These are phyloP conservation scores for Encarsia formosa DNA, from an alignment of 2,888 invertebrate genomes.

Conservation along the genomic window DNA sequence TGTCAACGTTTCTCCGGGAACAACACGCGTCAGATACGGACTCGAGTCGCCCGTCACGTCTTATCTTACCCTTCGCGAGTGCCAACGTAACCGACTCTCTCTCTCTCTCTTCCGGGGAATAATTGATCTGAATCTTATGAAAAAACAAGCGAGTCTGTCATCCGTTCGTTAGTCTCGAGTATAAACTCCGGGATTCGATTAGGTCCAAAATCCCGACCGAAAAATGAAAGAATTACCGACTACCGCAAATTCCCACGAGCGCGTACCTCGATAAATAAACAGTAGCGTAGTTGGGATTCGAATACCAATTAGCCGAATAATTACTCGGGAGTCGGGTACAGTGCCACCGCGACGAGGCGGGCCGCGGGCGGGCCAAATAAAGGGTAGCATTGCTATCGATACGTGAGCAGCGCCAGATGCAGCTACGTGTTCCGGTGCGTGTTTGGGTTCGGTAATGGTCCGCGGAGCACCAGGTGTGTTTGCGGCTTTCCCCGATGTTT, in stretches of 20 bases:
- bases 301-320: constrained; percentile 27
- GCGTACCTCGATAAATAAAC: constrained; percentile 8
- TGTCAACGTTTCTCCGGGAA: constrained; percentile 4
- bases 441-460: too few relatives aligned
- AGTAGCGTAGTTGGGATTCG: constrained; percentile 11
- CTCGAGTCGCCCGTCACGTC: too few relatives aligned
- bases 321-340: constrained; percentile 14
- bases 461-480: too few relatives aligned
- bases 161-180: too few relatives aligned
- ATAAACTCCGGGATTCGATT: too few relatives aligned
- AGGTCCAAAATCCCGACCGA: too few relatives aligned
- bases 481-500: too few relatives aligned
- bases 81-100: not conserved
- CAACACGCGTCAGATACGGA: constrained; percentile 14
- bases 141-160: too few relatives aligned
- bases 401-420: not conserved
- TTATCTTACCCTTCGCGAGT: not conserved
- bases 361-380: too few relatives aligned
- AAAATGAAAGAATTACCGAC: too few relatives aligned
- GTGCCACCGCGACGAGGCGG: constrained; percentile 6
- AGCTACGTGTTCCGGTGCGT: not conserved
- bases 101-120: not conserved
- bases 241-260: constrained; percentile 15
- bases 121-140: too few relatives aligned
- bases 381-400: too few relatives aligned